Base-by-base conservation (phyloP, 2,888 invertebrate species). In the Chalcosyrphus nemorum region DNA sequence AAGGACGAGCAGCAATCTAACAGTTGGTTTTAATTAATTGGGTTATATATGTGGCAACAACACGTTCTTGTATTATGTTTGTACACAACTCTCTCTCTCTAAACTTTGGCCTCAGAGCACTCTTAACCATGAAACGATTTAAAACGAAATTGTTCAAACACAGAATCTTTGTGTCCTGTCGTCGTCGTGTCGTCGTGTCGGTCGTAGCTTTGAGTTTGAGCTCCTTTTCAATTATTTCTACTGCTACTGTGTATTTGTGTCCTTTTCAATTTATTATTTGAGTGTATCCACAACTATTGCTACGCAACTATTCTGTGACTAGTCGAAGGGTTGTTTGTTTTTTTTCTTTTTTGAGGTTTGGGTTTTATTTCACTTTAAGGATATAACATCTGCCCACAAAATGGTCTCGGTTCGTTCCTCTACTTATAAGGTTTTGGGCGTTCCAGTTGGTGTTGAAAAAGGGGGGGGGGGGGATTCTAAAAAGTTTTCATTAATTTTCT, bases 401-500 rank as follows among this genome's bases (percentile, higher is more conserved):
- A 52, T 72, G 72, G 47, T 50, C 70, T 41, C 41, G 47, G 27
- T 54, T 35, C 17, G 32, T 56, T 38, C 15, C 24, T 43, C 13
- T 38, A n/a, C n/a, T n/a, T n/a, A n/a, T n/a, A n/a, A n/a, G n/a
- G n/a, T n/a, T n/a, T n/a, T n/a, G n/a, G n/a, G n/a, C 15, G 13
- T 35, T 57, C 15, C 3, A 7, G 9, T 45, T 13, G 9, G 38
- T 2, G 29, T n/a, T 5, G 13, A 7, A 27, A 9, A 2, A 9
- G 7, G 19, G 21, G 13, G 19, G 11, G 7, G n/a, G n/a, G n/a
- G n/a, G n/a, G n/a, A n/a, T n/a, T n/a, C 21, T 59, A 61, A 29
- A 63, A 76, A 65, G 70, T 81, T 81, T 75, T 76, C 70, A 76
- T 81, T 76, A 63, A 81, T 81, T 81, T 75, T 63, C 63, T 63